Evolutionary conservation across 2,888 invertebrate species (phyloP).

Genomic region (Arge pagana): DNA sequence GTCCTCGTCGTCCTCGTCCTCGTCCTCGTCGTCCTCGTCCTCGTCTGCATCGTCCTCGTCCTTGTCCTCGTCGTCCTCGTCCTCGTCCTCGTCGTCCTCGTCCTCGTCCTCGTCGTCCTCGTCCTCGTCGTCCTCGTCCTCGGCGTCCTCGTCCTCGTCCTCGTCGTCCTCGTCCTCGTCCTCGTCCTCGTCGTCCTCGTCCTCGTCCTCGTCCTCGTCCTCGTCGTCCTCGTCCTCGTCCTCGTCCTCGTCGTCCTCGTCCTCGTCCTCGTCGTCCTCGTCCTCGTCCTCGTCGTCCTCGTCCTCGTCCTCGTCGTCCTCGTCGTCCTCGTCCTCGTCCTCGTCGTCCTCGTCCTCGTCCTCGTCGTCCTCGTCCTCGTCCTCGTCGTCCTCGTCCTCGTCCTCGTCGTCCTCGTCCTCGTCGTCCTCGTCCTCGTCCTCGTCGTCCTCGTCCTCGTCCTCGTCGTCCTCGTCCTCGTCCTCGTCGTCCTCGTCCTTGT

Average conservation of each 20-base stretch:
- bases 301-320: neutral
- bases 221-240: neutral
- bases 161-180: neutral
- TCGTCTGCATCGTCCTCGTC: too few relatives aligned
- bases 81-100: neutral
- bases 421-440: neutral
- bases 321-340: neutral
- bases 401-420: neutral
- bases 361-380: neutral
- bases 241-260: conserved; percentile 2
- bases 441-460: neutral
- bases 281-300: neutral
- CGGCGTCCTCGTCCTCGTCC: neutral
- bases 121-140: neutral
- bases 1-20: neutral
- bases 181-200: neutral
- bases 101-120: neutral
- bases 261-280: neutral
- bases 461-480: neutral
- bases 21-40: neutral
- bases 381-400: neutral
- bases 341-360: neutral
- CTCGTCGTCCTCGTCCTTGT: too few relatives aligned
- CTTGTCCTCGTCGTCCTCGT: too few relatives aligned
- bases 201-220: neutral